Conservation (phyloP, 2,797 vertebrate species). For the Poeciliopsis gracilis region DNA sequence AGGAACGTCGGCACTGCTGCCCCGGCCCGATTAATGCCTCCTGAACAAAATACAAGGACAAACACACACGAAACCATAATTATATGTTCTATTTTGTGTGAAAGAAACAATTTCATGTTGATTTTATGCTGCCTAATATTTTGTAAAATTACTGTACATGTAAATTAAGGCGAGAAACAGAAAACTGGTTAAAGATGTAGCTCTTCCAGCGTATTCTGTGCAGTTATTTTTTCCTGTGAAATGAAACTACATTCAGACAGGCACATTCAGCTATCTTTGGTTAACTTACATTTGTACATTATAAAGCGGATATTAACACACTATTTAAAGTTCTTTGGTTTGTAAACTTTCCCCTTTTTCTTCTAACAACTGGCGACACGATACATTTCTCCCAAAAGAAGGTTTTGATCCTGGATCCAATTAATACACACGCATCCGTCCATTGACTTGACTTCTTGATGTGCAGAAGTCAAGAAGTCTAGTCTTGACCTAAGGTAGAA, state of each 20-base stretch:
- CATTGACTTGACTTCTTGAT: neutral
- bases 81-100: no score
- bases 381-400: neutral
- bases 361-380: neutral
- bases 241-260: neutral
- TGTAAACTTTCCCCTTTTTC: neutral
- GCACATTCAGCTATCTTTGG: neutral
- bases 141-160: conserved; percentile 17
- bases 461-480: neutral
- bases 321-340: neutral
- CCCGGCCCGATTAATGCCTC: conserved; percentile 89
- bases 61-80: neutral
- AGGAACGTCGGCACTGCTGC: conserved; percentile 85
- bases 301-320: neutral
- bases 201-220: neutral
- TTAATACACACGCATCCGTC: neutral
- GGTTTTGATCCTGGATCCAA: neutral
- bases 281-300: neutral
- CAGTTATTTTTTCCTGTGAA: neutral
- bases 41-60: conserved; percentile 62
- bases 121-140: neutral
- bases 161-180: neutral
- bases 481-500: neutral
- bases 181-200: neutral
- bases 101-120: neutral